Conservation (phyloP, 2,113 vertebrate genomes). For the Pseudopodoces humilis region DNA sequence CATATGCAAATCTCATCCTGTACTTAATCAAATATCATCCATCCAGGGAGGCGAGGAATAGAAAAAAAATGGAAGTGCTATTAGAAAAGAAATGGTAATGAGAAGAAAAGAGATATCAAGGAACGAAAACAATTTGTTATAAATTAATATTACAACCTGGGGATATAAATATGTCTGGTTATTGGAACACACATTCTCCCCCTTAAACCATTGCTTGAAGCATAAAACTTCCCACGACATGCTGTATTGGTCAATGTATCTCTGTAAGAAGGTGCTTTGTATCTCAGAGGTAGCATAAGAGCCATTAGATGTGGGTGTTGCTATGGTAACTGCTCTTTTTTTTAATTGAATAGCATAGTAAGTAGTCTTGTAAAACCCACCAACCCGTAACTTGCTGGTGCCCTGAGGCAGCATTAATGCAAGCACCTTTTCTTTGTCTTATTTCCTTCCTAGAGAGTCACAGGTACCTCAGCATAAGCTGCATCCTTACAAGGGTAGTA, state of each 20-base stretch:
- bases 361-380: conserved; percentile 81
- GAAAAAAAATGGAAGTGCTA: neutral
- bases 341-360: conserved; percentile 79
- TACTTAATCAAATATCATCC: conserved; percentile 40
- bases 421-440: conserved; percentile 75
- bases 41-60: neutral
- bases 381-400: conserved; percentile 75
- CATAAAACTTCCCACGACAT: conserved; percentile 72
- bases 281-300: conserved; percentile 80
- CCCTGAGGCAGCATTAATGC: conserved; percentile 74
- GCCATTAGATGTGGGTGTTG: conserved; percentile 76
- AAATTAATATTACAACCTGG: conserved; percentile 64
- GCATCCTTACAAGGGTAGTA: conserved; percentile 10
- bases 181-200: conserved; percentile 53
- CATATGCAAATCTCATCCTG: conserved; percentile 32
- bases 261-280: conserved; percentile 78
- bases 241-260: conserved; percentile 76
- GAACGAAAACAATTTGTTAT: conserved; percentile 61
- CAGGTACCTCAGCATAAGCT: conserved; percentile 43
- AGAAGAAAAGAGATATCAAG: conserved; percentile 47
- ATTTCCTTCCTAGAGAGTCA: conserved; percentile 29
- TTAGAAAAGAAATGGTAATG: conserved; percentile 58
- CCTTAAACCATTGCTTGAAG: conserved; percentile 55
- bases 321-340: conserved; percentile 76
- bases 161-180: conserved; percentile 57